phyloP scores from a whole-genome alignment of 2,797 vertebrate species.

The Dicrostonyx torquatus region DNA sequence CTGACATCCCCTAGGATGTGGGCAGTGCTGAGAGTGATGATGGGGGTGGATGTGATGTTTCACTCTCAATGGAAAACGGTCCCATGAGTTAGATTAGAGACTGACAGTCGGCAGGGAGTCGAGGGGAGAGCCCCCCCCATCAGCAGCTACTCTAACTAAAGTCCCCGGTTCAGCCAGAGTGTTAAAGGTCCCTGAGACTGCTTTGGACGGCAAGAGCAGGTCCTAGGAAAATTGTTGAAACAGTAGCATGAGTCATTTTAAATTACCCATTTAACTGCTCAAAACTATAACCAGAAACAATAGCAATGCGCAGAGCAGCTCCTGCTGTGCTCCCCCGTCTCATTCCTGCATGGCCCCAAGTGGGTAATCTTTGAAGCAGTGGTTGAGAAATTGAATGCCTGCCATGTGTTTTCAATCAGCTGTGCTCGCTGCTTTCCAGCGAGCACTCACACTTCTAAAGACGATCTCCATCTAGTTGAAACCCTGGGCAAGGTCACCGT shows the following conservation, averaged over 20 bases:
- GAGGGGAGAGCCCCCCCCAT: fast-evolving
- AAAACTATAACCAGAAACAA: background rate
- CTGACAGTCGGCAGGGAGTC: background rate
- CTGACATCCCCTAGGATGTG: background rate
- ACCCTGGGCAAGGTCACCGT: constrained; percentile 31
- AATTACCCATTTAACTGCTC: background rate
- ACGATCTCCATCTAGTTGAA: background rate
- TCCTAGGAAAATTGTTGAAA: background rate
- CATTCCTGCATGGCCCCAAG: background rate
- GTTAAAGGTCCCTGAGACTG: background rate
- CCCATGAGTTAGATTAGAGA: background rate
- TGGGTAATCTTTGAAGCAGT: background rate
- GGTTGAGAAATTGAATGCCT: background rate
- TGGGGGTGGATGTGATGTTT: too few species aligned
- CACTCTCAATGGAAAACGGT: fast-evolving
- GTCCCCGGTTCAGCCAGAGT: background rate
- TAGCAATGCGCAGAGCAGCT: fast-evolving
- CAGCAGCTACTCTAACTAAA: background rate
- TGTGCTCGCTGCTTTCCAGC: background rate
- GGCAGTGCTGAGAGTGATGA: fast-evolving
- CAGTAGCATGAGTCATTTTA: background rate
- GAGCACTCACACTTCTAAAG: background rate
- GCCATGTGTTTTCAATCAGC: background rate
- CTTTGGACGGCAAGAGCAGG: background rate
- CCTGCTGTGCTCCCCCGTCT: background rate